Percentiles rank a stretch among this genome's conserved stretches.
Conservation (phyloP, 1,140 invertebrate genomes). For the Battus philenor region DNA sequence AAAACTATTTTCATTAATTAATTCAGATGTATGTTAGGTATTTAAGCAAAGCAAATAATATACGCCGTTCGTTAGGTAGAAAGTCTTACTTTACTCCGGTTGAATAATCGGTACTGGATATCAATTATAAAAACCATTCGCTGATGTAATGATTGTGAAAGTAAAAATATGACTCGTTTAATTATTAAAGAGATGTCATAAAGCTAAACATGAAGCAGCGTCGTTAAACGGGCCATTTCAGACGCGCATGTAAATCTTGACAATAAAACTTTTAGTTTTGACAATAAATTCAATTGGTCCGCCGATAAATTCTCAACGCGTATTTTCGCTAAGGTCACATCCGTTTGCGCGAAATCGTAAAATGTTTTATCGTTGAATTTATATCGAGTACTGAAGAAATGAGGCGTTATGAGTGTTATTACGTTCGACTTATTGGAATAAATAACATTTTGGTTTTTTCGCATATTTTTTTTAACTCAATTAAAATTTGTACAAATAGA, state of each 20-base stretch:
- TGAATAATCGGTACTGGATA: no score
- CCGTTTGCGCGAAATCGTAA: slow-evolving; percentile 23
- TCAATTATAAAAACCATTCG: no score
- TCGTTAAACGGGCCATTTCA: slow-evolving; percentile 23
- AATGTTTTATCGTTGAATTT: slow-evolving; percentile 26
- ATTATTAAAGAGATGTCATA: slow-evolving; percentile 8
- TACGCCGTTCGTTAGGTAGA: no score
- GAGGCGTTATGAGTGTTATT: slow-evolving; percentile 8
- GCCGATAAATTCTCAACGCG: slow-evolving; percentile 35
- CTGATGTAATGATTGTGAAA: no score
- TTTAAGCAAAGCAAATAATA: no score
- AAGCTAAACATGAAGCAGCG: slow-evolving; percentile 10
- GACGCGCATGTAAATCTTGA: slow-evolving; percentile 24
- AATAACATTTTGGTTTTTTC: no score
- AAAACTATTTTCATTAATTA: no score
- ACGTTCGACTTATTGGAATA: background rate
- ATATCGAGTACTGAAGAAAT: slow-evolving; percentile 27
- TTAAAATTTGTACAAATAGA: no score
- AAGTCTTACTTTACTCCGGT: no score
- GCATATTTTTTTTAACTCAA: no score
- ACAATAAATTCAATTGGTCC: slow-evolving; percentile 35
- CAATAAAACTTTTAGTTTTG: slow-evolving; percentile 38
- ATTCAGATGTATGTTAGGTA: no score
- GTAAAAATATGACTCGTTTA: no score
- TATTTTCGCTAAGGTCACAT: slow-evolving; percentile 28